These are phyloP conservation scores for Andrena marginata DNA, from an alignment of 2,888 invertebrate species.

Conservation along the genomic window DNA sequence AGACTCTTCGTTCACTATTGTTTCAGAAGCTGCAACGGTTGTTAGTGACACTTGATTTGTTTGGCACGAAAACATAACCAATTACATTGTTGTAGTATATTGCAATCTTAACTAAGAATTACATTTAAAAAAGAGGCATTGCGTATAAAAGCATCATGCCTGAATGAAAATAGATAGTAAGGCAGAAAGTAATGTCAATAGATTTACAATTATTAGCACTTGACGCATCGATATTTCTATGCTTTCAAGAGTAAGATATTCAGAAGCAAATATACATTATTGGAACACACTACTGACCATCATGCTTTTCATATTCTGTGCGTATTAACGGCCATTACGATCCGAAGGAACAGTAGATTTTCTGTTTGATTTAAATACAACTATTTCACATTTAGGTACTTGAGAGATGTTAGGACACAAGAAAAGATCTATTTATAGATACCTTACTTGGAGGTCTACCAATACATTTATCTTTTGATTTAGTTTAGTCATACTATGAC, in stretches of 20 bases:
- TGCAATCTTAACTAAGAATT: conserved; percentile 7
- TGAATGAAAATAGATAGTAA: not conserved
- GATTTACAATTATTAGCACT: conserved; percentile 18
- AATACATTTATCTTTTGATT: conserved; percentile 72
- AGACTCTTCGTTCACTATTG: conserved; percentile 90
- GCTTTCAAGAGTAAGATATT: conserved; percentile 7
- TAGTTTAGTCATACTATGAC: conserved; percentile 54
- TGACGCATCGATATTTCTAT: conserved; percentile 1
- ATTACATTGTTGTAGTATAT: conserved; percentile 1
- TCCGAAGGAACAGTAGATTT: conserved; percentile 37
- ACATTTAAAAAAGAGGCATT: not conserved
- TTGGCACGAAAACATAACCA: conserved; percentile 42
- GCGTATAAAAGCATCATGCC: not conserved
- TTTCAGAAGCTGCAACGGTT: conserved; percentile 77
- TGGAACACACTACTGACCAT: conserved; percentile 36
- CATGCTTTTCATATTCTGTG: conserved; percentile 26
- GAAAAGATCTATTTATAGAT: conserved; percentile 83
- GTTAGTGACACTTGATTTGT: conserved; percentile 18
- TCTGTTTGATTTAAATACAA: conserved; percentile 56
- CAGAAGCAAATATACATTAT: conserved; percentile 24
- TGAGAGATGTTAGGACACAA: conserved; percentile 75
- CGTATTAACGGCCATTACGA: conserved; percentile 35
- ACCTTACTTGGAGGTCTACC: conserved; percentile 81
- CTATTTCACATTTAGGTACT: conserved; percentile 75
- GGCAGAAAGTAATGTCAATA: not conserved